Percentiles rank a stretch among this genome's conserved stretches.
phyloP scores from a whole-genome alignment of 2,113 vertebrate genomes.

The Bungarus multicinctus region DNA sequence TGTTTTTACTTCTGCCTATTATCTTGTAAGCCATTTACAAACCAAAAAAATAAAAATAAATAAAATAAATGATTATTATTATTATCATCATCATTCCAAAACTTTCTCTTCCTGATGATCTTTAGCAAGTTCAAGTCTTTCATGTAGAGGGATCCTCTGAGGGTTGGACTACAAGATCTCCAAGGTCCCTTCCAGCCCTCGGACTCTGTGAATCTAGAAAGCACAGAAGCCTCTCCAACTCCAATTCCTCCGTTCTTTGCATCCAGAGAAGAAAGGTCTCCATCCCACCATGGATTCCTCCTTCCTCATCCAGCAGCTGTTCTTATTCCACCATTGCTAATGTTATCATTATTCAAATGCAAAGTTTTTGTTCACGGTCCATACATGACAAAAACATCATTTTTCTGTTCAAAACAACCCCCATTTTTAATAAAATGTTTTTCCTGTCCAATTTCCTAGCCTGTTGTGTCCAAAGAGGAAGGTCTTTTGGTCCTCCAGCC shows the following conservation, averaged over 20 bases:
- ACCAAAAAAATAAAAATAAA: too few relatives aligned
- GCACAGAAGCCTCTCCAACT: background rate
- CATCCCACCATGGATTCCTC: background rate
- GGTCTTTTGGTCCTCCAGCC: slow-evolving; percentile 53
- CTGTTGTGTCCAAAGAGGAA: slow-evolving; percentile 49
- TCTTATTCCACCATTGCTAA: slow-evolving; percentile 50
- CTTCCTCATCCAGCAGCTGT: slow-evolving; percentile 56
- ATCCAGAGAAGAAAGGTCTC: slow-evolving; percentile 27
- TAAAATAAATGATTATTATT: too few relatives aligned
- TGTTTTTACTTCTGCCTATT: too few relatives aligned
- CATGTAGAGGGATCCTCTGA: slow-evolving; percentile 88
- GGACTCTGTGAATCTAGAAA: background rate
- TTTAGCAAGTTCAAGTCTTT: slow-evolving; percentile 88
- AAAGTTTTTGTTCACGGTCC: slow-evolving; percentile 48
- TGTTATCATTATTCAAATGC: slow-evolving; percentile 59
- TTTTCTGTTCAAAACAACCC: slow-evolving; percentile 58
- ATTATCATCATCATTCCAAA: slow-evolving; percentile 30
- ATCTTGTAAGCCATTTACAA: too few relatives aligned
- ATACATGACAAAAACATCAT: slow-evolving; percentile 61
- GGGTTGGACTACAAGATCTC: background rate
- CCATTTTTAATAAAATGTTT: slow-evolving; percentile 57
- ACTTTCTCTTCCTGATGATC: slow-evolving; percentile 93
- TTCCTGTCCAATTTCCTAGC: slow-evolving; percentile 61
- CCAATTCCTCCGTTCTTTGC: background rate
- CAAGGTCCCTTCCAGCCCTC: too few relatives aligned